Evolutionary conservation across 1,140 invertebrate genomes (phyloP), one percentile per base, ranked within the genome.

Genomic region (Leptinotarsa undecemlineata): DNA sequence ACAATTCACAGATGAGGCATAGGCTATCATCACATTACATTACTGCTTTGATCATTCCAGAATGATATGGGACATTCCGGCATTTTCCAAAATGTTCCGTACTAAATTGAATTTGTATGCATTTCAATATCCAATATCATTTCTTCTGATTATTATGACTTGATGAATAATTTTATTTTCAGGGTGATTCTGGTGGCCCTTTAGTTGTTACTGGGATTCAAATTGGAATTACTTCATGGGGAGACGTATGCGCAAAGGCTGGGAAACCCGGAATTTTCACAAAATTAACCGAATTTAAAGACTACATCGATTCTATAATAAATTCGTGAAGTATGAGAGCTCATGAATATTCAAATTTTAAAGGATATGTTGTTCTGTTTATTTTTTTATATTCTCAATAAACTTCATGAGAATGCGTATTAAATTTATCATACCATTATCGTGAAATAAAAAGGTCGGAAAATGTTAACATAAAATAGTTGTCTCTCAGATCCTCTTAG

Each of bases 181-280:
- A 81, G 79, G 88, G 88, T 74, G 88, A 90, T 76, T 87, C 86
- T 23, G 89, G 89, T 19, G 88, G 88, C 17, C 89, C 89, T 19
- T 72, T 89, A 4, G 84, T 87, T 13, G 87, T 85, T 66, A 78
- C 85, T 60, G 80, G 80, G 13, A 78, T 85, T 48, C 78, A 86
- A 73, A 81, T 83, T 15, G 88, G 88, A 15, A 81, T 89, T 4
- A 85, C 87, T 0, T 87, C 86, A 3, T 89, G 86, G 86, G 81
- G 81, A n/a, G 67, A 67, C 23, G 57, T 74, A 15, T 79, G 78
- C 60, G 87, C 86, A 6, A 80, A 84, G 61, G 85, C 86, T 0
- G 87, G 86, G 72, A 85, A 78, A 11, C 85, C 85, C 15, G 85
- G 85, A 11, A 85, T 86, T 26, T 87, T 83, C 75, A 84, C 85